phyloP scores from a whole-genome alignment of 2,888 invertebrate species.

The Branchinecta sandiegonensis region DNA sequence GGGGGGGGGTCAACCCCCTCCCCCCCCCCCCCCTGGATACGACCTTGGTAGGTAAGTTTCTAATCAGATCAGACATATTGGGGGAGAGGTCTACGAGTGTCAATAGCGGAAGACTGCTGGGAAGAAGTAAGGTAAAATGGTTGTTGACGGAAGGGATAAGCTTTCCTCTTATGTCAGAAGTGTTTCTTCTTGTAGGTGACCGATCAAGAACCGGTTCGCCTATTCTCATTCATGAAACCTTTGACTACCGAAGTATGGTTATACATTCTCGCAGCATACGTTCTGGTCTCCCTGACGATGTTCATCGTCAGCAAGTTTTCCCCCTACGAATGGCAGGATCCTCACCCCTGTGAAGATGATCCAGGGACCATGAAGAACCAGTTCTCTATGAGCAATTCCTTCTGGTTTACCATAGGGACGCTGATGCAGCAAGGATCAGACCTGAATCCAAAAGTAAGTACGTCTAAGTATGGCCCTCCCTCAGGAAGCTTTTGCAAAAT shows the following conservation, averaged over 20 bases:
- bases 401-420: constrained; percentile 45
- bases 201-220: constrained; percentile 50
- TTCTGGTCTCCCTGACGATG: constrained; percentile 59
- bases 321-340: constrained; percentile 45
- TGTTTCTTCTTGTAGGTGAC: constrained; percentile 34
- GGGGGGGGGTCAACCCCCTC: too few species aligned
- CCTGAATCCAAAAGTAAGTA: constrained; percentile 35
- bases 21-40: too few species aligned
- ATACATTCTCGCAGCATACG: constrained; percentile 62
- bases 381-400: constrained; percentile 41
- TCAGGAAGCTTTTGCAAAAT: too few species aligned
- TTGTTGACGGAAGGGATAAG: not conserved
- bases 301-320: constrained; percentile 64
- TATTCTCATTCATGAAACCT: constrained; percentile 76
- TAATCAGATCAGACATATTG: too few species aligned
- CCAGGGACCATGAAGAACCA: constrained; percentile 37
- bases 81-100: too few species aligned
- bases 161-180: not conserved
- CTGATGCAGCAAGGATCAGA: constrained; percentile 42
- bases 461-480: too few species aligned
- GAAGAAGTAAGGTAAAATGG: too few species aligned
- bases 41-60: too few species aligned
- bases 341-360: constrained; percentile 31
- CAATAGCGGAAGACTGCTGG: too few species aligned
- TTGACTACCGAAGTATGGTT: constrained; percentile 74